A percentile compares a stretch with the other conserved stretches of the same genome.
Evolutionary conservation across 2,888 invertebrate species (phyloP).

Genomic region (Aphodius sticticus): DNA sequence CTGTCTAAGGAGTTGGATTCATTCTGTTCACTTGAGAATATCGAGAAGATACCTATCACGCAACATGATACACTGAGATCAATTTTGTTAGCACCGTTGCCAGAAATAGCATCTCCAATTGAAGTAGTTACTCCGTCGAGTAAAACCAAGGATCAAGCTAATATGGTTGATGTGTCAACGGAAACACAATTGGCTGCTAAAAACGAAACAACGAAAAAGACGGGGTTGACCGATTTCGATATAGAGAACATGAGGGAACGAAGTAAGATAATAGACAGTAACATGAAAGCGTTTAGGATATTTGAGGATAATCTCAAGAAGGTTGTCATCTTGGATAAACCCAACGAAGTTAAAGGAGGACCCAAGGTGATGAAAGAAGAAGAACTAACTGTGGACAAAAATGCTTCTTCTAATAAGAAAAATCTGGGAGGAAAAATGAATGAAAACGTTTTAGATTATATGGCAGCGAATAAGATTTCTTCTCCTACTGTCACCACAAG

Average conservation of each 20-base stretch:
- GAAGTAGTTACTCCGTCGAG: no score
- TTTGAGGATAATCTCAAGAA: conserved; percentile 36
- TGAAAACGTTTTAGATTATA: background rate
- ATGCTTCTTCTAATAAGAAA: background rate
- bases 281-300: conserved; percentile 32
- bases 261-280: conserved; percentile 32
- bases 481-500: no score
- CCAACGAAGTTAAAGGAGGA: conserved; percentile 13
- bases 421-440: background rate
- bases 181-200: background rate
- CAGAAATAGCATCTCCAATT: background rate
- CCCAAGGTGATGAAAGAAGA: conserved; percentile 16
- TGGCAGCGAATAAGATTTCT: background rate
- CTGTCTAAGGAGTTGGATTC: background rate
- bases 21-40: background rate
- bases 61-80: background rate
- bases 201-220: conserved; percentile 8
- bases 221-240: conserved; percentile 23
- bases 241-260: conserved; percentile 31
- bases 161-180: background rate
- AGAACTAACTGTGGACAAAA: background rate
- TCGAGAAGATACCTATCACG: background rate
- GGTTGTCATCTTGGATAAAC: conserved; percentile 32
- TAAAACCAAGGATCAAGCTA: no score
- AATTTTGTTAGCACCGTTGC: background rate